Percentiles rank a stretch among this genome's conserved stretches.
phyloP scores from a whole-genome alignment of 2,797 vertebrate genomes.

The Mormyrus proboscirostris region DNA sequence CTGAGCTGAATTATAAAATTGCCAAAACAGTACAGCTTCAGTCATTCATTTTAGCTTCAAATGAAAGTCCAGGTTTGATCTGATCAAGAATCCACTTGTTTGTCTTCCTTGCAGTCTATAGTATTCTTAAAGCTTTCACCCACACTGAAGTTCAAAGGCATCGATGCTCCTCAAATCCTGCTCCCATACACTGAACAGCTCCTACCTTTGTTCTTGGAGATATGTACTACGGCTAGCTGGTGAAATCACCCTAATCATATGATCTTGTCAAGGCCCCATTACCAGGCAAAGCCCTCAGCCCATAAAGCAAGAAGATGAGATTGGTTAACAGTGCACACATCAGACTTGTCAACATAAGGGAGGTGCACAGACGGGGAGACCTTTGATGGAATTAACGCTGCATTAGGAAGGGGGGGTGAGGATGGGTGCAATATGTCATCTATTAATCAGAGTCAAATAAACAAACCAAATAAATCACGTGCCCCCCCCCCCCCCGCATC shows the following conservation, averaged over 20 bases:
- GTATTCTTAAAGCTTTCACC: neutral
- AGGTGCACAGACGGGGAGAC: neutral
- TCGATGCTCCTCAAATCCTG: neutral
- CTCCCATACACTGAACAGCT: neutral
- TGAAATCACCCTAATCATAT: neutral
- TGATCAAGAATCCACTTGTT: neutral
- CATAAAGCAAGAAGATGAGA: neutral
- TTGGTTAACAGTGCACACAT: neutral
- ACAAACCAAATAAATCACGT: neutral
- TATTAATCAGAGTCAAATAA: neutral
- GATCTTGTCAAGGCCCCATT: neutral
- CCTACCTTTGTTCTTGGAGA: neutral
- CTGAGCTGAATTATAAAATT: neutral
- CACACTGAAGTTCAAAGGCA: neutral
- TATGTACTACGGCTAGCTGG: neutral
- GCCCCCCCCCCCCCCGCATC: neutral
- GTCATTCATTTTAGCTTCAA: neutral
- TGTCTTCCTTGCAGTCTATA: neutral
- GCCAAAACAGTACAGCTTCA: neutral
- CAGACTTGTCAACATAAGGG: neutral
- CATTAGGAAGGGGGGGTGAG: neutral
- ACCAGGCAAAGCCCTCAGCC: conserved; percentile 20
- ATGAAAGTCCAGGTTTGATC: neutral
- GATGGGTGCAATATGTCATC: neutral
- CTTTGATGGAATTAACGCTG: neutral